These are phyloP conservation scores for Orientallactaga bullata DNA, from an alignment of 2,113 vertebrate species.

Conservation along the genomic window DNA sequence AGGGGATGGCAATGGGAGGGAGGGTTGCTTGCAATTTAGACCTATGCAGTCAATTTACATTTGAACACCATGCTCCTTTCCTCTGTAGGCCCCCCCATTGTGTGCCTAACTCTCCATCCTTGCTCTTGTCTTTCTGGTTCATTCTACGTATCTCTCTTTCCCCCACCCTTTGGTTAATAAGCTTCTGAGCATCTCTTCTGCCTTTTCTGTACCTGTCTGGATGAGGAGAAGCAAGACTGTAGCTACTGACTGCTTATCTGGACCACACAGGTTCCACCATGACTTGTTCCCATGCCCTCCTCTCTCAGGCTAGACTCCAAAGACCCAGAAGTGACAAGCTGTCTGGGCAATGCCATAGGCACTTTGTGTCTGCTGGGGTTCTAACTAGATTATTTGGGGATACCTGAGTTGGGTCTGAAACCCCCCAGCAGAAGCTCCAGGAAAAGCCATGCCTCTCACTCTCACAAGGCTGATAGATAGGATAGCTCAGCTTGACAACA, in stretches of 20 bases:
- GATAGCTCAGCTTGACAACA: accelerated
- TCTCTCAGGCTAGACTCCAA: background rate
- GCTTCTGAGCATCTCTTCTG: background rate
- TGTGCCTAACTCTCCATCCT: background rate
- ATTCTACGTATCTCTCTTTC: background rate
- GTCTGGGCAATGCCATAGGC: background rate
- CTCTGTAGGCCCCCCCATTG: background rate
- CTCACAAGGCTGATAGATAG: background rate
- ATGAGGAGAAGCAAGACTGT: background rate
- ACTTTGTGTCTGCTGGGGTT: background rate
- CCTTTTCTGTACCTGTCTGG: background rate
- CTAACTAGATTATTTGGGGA: background rate
- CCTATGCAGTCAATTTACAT: background rate
- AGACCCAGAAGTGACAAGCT: accelerated
- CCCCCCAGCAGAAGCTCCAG: background rate
- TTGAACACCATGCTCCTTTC: background rate
- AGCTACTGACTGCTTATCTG: accelerated
- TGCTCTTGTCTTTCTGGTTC: background rate
- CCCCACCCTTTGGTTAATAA: background rate
- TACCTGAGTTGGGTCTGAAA: background rate
- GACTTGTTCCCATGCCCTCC: accelerated
- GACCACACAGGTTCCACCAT: background rate
- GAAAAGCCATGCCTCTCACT: background rate
- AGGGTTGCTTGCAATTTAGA: background rate
- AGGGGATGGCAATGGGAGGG: background rate